These are phyloP conservation scores for Acanthosepion pharaonis DNA, from an alignment of 2,888 invertebrate genomes.

Conservation along the genomic window DNA sequence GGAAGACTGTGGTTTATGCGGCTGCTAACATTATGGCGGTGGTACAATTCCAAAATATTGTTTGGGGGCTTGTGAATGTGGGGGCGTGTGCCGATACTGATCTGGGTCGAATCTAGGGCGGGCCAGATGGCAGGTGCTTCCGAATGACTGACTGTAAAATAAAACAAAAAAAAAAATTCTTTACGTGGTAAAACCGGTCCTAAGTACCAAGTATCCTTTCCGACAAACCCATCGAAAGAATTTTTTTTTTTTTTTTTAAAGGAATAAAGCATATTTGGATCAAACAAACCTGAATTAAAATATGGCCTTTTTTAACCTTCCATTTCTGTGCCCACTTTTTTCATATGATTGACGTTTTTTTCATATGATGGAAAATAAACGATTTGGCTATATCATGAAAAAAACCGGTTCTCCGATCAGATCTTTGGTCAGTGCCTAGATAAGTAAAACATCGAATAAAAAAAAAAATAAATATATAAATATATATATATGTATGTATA, in stretches of 20 bases:
- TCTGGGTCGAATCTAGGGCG: not conserved
- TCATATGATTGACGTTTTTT: too few species aligned
- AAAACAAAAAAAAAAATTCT: not conserved
- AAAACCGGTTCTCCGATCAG: too few species aligned
- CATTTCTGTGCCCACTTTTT: too few species aligned
- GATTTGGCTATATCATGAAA: too few species aligned
- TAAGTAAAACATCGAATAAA: too few species aligned
- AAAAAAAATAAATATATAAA: too few species aligned
- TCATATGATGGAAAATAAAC: too few species aligned
- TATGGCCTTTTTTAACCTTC: too few species aligned
- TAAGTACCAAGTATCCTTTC: not conserved
- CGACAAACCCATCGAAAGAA: not conserved
- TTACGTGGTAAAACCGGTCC: not conserved
- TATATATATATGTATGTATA: too few species aligned
- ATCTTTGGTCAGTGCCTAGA: too few species aligned
- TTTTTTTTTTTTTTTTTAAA: not conserved
- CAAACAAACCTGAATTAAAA: too few species aligned
- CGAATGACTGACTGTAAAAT: not conserved
- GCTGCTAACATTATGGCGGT: not conserved
- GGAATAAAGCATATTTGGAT: not conserved
- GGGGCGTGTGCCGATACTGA: not conserved
- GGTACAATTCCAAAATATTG: not conserved
- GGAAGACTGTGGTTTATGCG: not conserved
- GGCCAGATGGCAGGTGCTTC: not conserved
- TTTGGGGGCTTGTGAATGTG: fast-evolving